These are phyloP conservation scores for Crossaster papposus DNA, from an alignment of 53 echinoderm and acorn worm genomes.

Conservation along the genomic window DNA sequence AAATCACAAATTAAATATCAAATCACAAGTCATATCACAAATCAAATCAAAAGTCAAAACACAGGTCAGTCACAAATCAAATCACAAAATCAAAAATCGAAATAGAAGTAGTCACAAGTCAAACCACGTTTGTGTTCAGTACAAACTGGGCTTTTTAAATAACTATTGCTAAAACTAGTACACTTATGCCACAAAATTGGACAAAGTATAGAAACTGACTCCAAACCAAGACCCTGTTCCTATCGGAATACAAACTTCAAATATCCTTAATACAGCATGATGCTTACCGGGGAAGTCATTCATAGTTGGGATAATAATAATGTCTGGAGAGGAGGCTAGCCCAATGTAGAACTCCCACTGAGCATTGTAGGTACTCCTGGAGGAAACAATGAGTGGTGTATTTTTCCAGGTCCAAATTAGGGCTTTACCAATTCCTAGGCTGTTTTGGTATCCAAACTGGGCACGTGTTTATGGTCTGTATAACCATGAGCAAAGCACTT, in stretches of 20 bases:
- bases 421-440: too few relatives aligned
- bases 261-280: neutral
- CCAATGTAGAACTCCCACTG: constrained; percentile 86
- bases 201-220: neutral
- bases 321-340: constrained; percentile 70
- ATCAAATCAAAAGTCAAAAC: too few relatives aligned
- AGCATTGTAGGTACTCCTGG: constrained; percentile 70
- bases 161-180: too few relatives aligned
- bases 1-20: neutral
- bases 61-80: too few relatives aligned
- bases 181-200: too few relatives aligned
- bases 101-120: too few relatives aligned
- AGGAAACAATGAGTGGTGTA: neutral
- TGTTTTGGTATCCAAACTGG: too few relatives aligned
- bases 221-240: neutral
- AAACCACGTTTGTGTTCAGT: too few relatives aligned
- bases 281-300: constrained; percentile 92
- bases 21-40: too few relatives aligned
- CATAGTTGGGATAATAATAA: constrained; percentile 80
- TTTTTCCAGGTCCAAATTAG: neutral
- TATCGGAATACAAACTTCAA: neutral
- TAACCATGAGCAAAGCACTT: too few relatives aligned
- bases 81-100: neutral
- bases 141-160: too few relatives aligned
- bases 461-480: too few relatives aligned